Evolutionary conservation across 2,797 vertebrate genomes (phyloP).

Genomic region (Phoeniculus purpureus): DNA sequence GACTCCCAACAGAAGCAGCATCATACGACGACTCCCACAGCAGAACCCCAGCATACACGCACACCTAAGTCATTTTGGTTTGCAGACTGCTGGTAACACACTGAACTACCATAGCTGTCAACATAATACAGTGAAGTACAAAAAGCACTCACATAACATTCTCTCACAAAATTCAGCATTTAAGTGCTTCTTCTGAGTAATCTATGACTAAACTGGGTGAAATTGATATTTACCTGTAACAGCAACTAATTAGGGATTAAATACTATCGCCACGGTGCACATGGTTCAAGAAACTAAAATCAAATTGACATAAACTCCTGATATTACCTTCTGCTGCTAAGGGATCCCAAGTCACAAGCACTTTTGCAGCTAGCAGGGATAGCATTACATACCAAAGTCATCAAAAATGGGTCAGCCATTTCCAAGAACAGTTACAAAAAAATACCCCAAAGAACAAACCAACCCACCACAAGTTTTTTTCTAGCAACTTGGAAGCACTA

Average conservation of each 20-base stretch:
- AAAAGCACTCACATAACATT: background rate
- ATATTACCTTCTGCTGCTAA: background rate
- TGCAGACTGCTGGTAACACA: background rate
- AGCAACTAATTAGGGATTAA: constrained; percentile 20
- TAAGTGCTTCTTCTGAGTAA: background rate
- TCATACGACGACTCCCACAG: background rate
- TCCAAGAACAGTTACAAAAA: constrained; percentile 2
- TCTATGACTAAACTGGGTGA: background rate
- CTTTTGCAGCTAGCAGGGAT: constrained; percentile 20
- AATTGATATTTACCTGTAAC: constrained; percentile 16
- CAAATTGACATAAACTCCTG: background rate
- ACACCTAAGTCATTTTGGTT: background rate
- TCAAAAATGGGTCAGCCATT: constrained; percentile 39
- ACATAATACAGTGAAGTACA: background rate
- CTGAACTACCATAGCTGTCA: background rate
- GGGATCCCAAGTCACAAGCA: constrained; percentile 20
- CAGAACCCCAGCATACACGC: too few relatives aligned
- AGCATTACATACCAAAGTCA: constrained; percentile 20
- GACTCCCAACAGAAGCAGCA: background rate
- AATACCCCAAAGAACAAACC: too few relatives aligned
- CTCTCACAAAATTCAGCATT: background rate
- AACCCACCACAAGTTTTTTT: background rate
- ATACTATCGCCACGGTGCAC: background rate
- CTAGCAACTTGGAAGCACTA: constrained; percentile 7
- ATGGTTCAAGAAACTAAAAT: background rate